Evolutionary conservation across 2,113 vertebrate genomes (phyloP).

Genomic region (Eurystomus gularis): DNA sequence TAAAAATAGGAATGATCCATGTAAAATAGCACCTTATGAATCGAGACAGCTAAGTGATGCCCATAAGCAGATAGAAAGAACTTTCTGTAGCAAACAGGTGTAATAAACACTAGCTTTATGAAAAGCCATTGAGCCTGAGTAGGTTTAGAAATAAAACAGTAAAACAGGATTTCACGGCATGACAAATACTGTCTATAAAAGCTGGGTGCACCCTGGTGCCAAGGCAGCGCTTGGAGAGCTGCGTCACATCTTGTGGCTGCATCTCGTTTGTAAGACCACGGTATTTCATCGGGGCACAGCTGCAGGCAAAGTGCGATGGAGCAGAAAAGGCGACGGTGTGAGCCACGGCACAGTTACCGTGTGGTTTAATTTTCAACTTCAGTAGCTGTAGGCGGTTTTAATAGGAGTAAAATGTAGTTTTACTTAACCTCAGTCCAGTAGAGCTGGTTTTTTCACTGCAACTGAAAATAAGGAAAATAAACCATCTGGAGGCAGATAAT

Average conservation of each 20-base stretch:
- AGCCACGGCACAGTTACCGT: not conserved
- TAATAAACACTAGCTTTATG: not conserved
- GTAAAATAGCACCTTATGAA: not conserved
- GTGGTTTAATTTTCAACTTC: not conserved
- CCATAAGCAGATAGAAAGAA: not conserved
- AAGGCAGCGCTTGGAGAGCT: not conserved
- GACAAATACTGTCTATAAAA: not conserved
- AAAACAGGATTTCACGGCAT: not conserved
- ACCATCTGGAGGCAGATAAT: not conserved
- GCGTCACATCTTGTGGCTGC: accelerated
- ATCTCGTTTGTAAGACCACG: not conserved
- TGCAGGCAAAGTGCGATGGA: not conserved
- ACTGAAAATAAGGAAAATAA: not conserved
- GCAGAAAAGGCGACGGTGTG: accelerated
- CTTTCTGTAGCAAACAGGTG: not conserved
- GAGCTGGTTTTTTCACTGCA: not conserved
- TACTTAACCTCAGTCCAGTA: not conserved
- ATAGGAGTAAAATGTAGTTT: not conserved
- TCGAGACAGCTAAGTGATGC: not conserved
- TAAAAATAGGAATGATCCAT: not conserved
- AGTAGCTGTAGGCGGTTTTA: not conserved
- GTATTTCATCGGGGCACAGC: not conserved
- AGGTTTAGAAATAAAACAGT: not conserved
- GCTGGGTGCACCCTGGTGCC: not conserved
- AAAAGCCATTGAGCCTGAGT: not conserved